Base-by-base conservation (phyloP, 1,140 invertebrate genomes). In the Eumeta japonica region DNA sequence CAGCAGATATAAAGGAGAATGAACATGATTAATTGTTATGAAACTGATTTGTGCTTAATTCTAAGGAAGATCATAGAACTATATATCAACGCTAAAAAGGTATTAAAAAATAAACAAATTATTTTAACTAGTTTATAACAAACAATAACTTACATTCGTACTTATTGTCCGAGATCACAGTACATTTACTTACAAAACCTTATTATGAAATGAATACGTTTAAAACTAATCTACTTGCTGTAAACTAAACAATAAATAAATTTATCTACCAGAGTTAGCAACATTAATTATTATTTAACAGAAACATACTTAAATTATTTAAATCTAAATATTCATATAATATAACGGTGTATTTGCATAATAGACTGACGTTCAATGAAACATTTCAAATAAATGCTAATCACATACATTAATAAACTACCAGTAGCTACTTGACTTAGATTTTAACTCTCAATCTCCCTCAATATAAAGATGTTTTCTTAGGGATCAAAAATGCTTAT, bases 141-240 rank as follows among this genome's bases (percentile, higher is more conserved):
- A 53, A 42, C 55, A 54, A 54, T 57, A 57, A 57, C 51, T 57
- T 57, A 54, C 54, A 10, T 27, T n/a, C n/a, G 55, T 47, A 57
- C 55, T 57, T 57, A 57, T 54, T 52, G 49, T 33, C 48, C 51
- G 55, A 57, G 51, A 57, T 57, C 55, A 57, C 49, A 54, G 51
- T 27, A 35, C 28, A 20, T 12, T 43, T 27, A 35, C 0, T n/a
- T 18, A 13, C 30, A 14, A 14, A 4, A 3, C 12, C 12, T 32
- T 14, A 13, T 13, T 24, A 24, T 24, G n/a, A n/a, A n/a, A n/a
- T n/a, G n/a, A n/a, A n/a, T n/a, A n/a, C n/a, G n/a, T n/a, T 24
- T 24, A 24, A 24, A 24, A 24, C n/a, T 24, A 24, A 5, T 24
- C 20, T 24, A 24, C n/a, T 24, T n/a, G n/a, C n/a, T n/a, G n/a